Conservation (phyloP, 2,113 vertebrate species). For the Halcyon malimbica region DNA sequence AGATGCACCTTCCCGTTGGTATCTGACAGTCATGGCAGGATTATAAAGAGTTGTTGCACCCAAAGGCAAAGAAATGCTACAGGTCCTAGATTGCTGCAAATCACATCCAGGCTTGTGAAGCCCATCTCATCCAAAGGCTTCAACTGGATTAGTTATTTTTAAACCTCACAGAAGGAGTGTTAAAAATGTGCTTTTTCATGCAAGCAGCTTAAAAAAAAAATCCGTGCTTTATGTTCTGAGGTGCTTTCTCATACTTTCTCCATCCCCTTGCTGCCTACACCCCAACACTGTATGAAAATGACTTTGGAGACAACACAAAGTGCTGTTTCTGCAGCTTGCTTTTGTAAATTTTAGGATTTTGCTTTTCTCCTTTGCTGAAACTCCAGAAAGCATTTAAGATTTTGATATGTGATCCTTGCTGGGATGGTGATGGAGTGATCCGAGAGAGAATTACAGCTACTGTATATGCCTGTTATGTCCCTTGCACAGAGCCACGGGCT, state of each 20-base stretch:
- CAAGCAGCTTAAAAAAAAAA: conserved; percentile 38
- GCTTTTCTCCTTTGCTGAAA: conserved; percentile 25
- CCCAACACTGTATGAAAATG: conserved; percentile 36
- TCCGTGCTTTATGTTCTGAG: conserved; percentile 33
- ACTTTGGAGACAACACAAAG: conserved; percentile 64
- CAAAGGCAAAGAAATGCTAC: conserved; percentile 22
- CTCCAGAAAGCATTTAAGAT: not conserved
- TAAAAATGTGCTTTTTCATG: conserved; percentile 68
- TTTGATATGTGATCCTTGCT: not conserved
- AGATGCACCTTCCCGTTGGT: not conserved
- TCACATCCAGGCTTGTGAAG: conserved; percentile 15
- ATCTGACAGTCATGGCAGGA: conserved; percentile 12
- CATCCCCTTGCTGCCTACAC: conserved; percentile 43
- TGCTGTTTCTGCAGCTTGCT: conserved; percentile 44
- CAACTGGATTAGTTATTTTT: conserved; percentile 63
- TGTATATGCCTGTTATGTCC: not conserved
- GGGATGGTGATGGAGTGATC: not conserved
- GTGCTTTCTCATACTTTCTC: conserved; percentile 55
- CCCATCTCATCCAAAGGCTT: conserved; percentile 32
- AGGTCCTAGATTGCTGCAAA: conserved; percentile 25
- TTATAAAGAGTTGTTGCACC: conserved; percentile 41
- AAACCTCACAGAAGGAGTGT: conserved; percentile 65
- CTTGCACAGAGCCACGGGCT: not conserved
- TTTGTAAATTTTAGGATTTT: not conserved
- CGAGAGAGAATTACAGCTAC: not conserved